Conservation (phyloP, 2,888 invertebrate species). For the Lypha dubia region DNA sequence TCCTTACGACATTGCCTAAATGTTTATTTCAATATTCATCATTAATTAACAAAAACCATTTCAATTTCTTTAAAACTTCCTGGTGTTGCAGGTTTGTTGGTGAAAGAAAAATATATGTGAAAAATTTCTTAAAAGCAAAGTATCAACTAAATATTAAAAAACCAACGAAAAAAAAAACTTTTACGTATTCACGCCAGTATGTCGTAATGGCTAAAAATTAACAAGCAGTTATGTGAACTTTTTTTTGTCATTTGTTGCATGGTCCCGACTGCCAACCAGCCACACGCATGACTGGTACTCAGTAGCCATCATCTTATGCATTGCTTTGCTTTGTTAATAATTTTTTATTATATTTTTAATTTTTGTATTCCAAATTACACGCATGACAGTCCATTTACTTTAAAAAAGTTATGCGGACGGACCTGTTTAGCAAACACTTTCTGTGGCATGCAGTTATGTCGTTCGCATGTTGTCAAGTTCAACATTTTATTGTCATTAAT, state of each 20-base stretch:
- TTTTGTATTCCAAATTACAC: not conserved
- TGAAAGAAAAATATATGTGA: conserved; percentile 18
- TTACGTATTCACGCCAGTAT: conserved; percentile 56
- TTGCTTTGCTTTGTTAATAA: conserved; percentile 36
- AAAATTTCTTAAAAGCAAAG: conserved; percentile 26
- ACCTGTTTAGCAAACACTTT: conserved; percentile 25
- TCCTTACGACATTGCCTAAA: not conserved
- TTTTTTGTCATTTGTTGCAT: conserved; percentile 36
- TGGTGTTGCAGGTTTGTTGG: conserved; percentile 54
- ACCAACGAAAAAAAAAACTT: conserved; percentile 52
- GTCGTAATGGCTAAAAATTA: conserved; percentile 69
- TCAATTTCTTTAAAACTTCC: conserved; percentile 58
- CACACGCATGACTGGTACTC: conserved; percentile 49
- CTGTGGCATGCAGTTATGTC: conserved; percentile 8
- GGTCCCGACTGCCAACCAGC: conserved; percentile 5
- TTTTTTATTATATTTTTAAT: not conserved
- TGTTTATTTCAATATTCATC: conserved; percentile 14
- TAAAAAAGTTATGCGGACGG: conserved; percentile 6
- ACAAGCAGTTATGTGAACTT: conserved; percentile 56
- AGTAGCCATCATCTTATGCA: conserved; percentile 3
- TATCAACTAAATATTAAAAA: conserved; percentile 47
- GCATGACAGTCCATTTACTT: conserved; percentile 15
- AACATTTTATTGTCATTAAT: conserved; percentile 13
- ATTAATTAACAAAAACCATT: conserved; percentile 58
- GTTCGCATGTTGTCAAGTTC: conserved; percentile 59